These are phyloP conservation scores for Stegophylla sp. DNA, from an alignment of 2,888 invertebrate genomes.

Conservation along the genomic window DNA sequence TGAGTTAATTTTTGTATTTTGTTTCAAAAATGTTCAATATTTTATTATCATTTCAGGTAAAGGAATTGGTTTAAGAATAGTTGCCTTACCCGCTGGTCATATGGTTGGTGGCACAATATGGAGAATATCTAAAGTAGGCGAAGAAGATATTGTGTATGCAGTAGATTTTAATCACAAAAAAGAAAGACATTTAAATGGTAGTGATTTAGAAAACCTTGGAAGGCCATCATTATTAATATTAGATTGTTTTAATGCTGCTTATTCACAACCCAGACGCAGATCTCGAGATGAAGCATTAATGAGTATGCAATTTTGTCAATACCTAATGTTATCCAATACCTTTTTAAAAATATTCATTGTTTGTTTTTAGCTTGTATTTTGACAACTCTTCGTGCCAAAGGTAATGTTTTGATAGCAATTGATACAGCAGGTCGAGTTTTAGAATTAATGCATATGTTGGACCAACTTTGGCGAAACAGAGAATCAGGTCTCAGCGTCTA, in stretches of 20 bases:
- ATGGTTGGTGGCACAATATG: slow-evolving; percentile 99
- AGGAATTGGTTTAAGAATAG: slow-evolving; percentile 93
- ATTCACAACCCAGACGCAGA: slow-evolving; percentile 87
- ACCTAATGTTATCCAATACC: not conserved
- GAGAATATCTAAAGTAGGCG: slow-evolving; percentile 97
- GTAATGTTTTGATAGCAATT: slow-evolving; percentile 93
- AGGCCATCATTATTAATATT: slow-evolving; percentile 93
- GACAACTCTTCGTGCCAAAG: slow-evolving; percentile 89
- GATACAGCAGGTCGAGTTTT: slow-evolving; percentile 97
- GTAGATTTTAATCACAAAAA: slow-evolving; percentile 99
- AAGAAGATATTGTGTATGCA: slow-evolving; percentile 98
- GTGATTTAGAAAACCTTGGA: slow-evolving; percentile 87
- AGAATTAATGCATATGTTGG: slow-evolving; percentile 95
- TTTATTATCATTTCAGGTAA: slow-evolving; percentile 74
- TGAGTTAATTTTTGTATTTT: not conserved
- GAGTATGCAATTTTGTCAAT: slow-evolving; percentile 70
- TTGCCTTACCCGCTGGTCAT: slow-evolving; percentile 95
- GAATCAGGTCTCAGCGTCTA: slow-evolving; percentile 94
- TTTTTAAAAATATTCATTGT: slow-evolving; percentile 28
- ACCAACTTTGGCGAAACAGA: slow-evolving; percentile 91
- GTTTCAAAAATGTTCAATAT: too few species aligned
- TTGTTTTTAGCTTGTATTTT: slow-evolving; percentile 81
- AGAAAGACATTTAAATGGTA: slow-evolving; percentile 95
- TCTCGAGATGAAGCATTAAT: slow-evolving; percentile 94
- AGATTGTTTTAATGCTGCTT: slow-evolving; percentile 93